phyloP scores from a whole-genome alignment of 2,797 vertebrate species.

The Pogonophryne albipinna region DNA sequence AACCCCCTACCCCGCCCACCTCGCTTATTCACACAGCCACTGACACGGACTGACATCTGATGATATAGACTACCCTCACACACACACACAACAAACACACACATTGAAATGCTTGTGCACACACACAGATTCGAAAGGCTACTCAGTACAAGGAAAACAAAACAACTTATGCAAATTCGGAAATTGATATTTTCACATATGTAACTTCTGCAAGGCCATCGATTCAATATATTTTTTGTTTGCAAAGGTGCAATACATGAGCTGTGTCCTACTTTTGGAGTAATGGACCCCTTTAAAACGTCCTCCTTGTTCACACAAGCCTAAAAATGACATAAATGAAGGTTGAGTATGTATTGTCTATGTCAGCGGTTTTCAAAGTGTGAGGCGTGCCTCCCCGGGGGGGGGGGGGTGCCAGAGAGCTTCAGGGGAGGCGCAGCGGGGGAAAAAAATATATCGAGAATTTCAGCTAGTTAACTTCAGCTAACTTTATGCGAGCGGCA shows the following conservation, averaged over 20 bases:
- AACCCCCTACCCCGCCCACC: conserved; percentile 52
- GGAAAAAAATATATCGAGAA: no score
- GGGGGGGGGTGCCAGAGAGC: no score
- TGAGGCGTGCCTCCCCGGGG: no score
- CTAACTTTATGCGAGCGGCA: no score
- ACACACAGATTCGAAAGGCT: not conserved
- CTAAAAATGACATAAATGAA: no score
- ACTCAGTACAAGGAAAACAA: not conserved
- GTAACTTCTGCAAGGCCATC: not conserved
- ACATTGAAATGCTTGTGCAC: not conserved
- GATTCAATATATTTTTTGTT: not conserved
- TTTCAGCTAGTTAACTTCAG: no score
- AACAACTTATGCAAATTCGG: not conserved
- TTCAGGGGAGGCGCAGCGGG: no score
- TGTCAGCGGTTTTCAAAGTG: no score
- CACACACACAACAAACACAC: not conserved
- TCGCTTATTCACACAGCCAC: conserved; percentile 67
- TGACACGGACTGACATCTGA: conserved; percentile 56
- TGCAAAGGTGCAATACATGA: not conserved
- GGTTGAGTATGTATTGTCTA: no score
- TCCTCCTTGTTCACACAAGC: no score
- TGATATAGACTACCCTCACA: conserved; percentile 43
- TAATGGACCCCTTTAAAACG: no score
- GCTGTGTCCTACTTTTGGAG: not conserved
- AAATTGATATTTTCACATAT: conserved; percentile 1